Conservation (phyloP, 2,113 vertebrate species). For the Phoenicopterus ruber region DNA sequence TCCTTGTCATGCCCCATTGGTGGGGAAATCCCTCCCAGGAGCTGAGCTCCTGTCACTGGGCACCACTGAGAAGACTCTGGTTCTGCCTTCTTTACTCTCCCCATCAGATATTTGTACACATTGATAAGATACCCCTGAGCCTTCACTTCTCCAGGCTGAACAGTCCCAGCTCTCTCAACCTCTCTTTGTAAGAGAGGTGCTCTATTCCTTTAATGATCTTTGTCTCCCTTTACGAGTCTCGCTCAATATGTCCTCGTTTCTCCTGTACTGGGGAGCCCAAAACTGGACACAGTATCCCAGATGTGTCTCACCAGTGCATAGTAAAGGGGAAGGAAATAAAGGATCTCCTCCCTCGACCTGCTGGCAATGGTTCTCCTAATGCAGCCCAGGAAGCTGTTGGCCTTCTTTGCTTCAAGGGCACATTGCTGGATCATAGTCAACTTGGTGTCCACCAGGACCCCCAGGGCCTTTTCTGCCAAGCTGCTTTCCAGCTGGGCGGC, state of each 20-base stretch:
- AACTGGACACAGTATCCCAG: not conserved
- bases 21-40: not conserved
- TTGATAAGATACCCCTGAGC: not conserved
- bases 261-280: not conserved
- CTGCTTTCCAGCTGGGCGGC: not conserved
- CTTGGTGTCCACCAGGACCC: not conserved
- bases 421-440: not conserved
- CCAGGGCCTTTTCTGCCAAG: not conserved
- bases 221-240: not conserved
- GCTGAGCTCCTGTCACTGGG: not conserved
- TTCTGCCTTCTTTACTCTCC: not conserved
- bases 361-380: not conserved
- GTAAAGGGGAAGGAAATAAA: not conserved
- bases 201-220: not conserved
- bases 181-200: not conserved
- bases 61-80: not conserved
- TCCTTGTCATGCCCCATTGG: not conserved
- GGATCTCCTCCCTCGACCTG: rapidly evolving
- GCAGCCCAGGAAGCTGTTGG: not conserved
- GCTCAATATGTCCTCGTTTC: rapidly evolving
- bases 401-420: not conserved
- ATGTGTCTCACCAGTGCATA: not conserved
- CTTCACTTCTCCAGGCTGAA: not conserved
- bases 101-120: too few species aligned
- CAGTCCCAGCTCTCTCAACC: not conserved